phyloP scores from a whole-genome alignment of 2,888 invertebrate genomes.

The Philonicus albiceps region DNA sequence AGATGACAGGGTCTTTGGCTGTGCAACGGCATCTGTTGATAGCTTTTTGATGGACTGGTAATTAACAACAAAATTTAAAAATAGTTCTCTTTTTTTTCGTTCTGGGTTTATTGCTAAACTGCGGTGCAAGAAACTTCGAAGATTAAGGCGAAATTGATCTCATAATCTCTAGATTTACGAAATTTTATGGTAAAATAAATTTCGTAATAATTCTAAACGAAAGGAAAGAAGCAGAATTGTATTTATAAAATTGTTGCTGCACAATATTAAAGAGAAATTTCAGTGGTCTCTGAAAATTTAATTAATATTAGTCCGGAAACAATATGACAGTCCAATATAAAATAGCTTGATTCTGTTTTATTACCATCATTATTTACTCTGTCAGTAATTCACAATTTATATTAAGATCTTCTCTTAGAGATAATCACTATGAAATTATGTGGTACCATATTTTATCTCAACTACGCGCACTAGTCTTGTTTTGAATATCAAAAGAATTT shows the following conservation, averaged over 20 bases:
- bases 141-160: background rate
- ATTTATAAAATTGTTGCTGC: background rate
- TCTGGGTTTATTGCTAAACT: background rate
- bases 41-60: background rate
- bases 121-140: background rate
- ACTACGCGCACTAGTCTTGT: background rate
- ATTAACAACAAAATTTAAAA: background rate
- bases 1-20: background rate
- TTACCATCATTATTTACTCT: background rate
- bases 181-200: background rate
- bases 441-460: background rate
- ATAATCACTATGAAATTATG: background rate
- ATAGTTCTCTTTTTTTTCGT: background rate
- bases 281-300: background rate
- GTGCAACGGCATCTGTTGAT: constrained; percentile 3
- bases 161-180: background rate
- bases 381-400: background rate
- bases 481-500: background rate
- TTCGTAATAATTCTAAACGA: background rate
- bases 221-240: background rate
- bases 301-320: background rate
- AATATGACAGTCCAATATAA: background rate
- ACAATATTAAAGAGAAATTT: background rate
- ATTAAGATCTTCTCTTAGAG: background rate
- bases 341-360: background rate